Conservation (phyloP, 1,140 invertebrate genomes). For the Pissodes strobi region DNA sequence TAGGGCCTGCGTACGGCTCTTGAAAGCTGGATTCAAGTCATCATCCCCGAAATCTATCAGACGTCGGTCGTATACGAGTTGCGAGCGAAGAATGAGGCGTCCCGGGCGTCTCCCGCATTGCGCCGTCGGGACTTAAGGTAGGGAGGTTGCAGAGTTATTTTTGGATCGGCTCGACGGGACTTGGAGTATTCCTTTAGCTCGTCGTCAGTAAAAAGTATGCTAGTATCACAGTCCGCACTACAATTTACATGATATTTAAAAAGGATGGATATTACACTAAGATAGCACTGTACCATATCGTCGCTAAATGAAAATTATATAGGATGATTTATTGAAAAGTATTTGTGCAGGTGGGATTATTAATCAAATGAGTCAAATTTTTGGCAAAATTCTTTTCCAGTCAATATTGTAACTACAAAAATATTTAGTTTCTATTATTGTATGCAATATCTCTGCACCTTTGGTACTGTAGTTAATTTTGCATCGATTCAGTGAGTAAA, state of each 20-base stretch:
- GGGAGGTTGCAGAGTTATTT: slow-evolving; percentile 50
- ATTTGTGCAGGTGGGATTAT: slow-evolving; percentile 30
- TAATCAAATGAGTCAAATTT: slow-evolving; percentile 26
- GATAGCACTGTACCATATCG: neutral
- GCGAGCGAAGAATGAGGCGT: slow-evolving; percentile 71
- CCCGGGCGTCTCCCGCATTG: slow-evolving; percentile 54
- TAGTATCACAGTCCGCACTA: neutral
- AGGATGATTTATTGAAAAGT: slow-evolving; percentile 25
- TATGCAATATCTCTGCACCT: too few species aligned
- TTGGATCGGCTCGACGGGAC: slow-evolving; percentile 4
- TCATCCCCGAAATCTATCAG: slow-evolving; percentile 81
- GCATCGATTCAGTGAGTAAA: too few species aligned
- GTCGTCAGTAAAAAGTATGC: too few species aligned
- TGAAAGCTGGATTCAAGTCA: slow-evolving; percentile 67
- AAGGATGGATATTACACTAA: neutral
- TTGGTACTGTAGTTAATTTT: too few species aligned
- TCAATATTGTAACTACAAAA: too few species aligned
- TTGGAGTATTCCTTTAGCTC: slow-evolving; percentile 9
- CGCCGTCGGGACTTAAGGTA: slow-evolving; percentile 46
- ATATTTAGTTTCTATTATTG: too few species aligned
- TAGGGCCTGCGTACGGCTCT: slow-evolving; percentile 31
- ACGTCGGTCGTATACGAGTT: slow-evolving; percentile 87
- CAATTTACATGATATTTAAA: neutral
- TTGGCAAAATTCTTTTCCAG: slow-evolving; percentile 9
- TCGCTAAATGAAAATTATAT: neutral